Evolutionary conservation across 2,113 vertebrate species (phyloP).

Genomic region (Coracopsis vasa): DNA sequence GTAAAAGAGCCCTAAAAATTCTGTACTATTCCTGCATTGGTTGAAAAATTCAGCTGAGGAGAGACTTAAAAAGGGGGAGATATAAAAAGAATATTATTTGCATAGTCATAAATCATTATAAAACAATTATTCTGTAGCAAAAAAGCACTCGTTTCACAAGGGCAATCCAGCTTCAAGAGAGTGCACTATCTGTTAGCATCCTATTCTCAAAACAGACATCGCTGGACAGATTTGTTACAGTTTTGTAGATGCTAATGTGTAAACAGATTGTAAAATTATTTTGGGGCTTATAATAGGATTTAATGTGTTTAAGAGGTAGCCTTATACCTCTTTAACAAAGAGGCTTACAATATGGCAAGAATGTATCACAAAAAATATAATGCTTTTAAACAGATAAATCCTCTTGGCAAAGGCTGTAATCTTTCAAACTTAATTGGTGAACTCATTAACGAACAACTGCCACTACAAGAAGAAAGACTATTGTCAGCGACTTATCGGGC

Average conservation of each 20-base stretch:
- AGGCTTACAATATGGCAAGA: conserved; percentile 62
- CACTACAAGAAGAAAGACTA: conserved; percentile 69
- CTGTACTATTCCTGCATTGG: conserved; percentile 39
- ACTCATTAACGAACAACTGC: conserved; percentile 74
- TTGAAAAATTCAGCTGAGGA: conserved; percentile 41
- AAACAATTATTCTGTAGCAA: conserved; percentile 60
- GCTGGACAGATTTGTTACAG: conserved; percentile 43
- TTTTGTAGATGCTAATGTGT: conserved; percentile 53
- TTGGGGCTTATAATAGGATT: conserved; percentile 42
- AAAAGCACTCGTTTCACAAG: conserved; percentile 58
- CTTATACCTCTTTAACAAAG: conserved; percentile 61
- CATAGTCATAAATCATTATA: conserved; percentile 65
- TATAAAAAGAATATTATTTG: conserved; percentile 66
- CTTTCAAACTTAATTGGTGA: conserved; percentile 74
- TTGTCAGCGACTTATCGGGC: conserved; percentile 70
- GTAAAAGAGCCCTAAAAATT: conserved; percentile 28
- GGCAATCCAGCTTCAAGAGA: conserved; percentile 50
- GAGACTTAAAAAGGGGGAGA: conserved; percentile 54
- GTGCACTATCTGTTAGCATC: conserved; percentile 33
- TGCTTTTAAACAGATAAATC: conserved; percentile 75
- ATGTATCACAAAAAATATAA: conserved; percentile 67
- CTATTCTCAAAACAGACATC: conserved; percentile 55
- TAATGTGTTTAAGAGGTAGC: conserved; percentile 64
- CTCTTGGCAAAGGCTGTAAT: conserved; percentile 70
- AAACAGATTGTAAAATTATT: conserved; percentile 58